Conservation (phyloP, 2,113 vertebrate genomes). For the Columba janthina region DNA sequence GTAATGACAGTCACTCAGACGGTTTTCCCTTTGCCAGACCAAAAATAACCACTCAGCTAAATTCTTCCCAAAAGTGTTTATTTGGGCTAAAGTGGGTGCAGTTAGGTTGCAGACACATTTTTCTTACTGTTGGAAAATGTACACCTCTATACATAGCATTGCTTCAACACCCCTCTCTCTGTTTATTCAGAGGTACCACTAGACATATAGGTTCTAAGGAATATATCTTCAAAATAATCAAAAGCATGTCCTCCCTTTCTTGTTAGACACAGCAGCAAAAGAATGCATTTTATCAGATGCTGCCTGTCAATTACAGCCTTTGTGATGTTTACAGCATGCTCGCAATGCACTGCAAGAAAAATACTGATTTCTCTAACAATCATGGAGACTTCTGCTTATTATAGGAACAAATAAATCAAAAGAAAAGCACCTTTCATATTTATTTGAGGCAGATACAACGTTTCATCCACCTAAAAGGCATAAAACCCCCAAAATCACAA, state of each 20-base stretch:
- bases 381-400: not conserved
- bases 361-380: not conserved
- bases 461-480: constrained; percentile 13
- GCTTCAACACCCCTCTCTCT: not conserved
- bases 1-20: constrained; percentile 41
- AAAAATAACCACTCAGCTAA: constrained; percentile 50
- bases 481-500: not conserved
- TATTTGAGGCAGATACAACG: not conserved
- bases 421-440: not conserved
- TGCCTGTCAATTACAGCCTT: not conserved
- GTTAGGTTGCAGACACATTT: not conserved
- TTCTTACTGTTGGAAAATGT: not conserved
- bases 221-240: not conserved
- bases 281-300: not conserved
- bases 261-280: not conserved
- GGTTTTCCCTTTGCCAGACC: constrained; percentile 32
- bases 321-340: not conserved
- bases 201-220: not conserved
- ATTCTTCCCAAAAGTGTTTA: constrained; percentile 41
- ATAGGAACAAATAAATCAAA: not conserved
- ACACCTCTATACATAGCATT: not conserved
- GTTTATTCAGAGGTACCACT: not conserved
- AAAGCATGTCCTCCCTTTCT: not conserved
- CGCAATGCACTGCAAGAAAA: not conserved
- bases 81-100: not conserved